Evolutionary conservation across 2,113 vertebrate genomes (phyloP), one percentile per base, ranked within the genome.

Genomic region (Dendropsophus ebraccatus): DNA sequence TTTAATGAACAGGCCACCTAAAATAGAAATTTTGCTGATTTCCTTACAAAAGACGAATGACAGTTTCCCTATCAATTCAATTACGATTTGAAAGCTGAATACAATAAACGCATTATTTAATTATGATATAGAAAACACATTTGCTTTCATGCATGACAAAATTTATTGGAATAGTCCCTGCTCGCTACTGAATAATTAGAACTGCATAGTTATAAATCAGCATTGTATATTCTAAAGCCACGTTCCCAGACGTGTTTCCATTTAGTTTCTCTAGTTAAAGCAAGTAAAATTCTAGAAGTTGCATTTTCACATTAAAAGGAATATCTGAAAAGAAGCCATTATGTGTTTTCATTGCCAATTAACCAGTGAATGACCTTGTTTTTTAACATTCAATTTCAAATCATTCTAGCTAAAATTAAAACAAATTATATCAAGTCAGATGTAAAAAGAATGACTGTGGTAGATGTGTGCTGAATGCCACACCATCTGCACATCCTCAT

Each of bases 401-500:
- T 84, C 56, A 30, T 76, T 50, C 72, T 76, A 23, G 37, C 54
- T 76, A 60, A 84, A 76, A 84, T 84, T 21, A 50, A 76, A 84
- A 84, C 41, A 76, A 84, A 84, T 84, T 9, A 75, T 84, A 84
- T 76, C 23, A 76, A 74, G 54, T 84, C 72, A 84, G 56, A 84
- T 84, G 73, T 62, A 84, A 76, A 84, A 56, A 84, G 56, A 65
- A 84, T 50, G 50, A 84, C 54, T 62, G 54, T 35, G 56, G 23
- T 62, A 49, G 72, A 84, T 74, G 54, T 76, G 83, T 50, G 73
- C 17, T 84, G 73, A 49, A 84, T 84, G 83, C 72, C 56, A 41
- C 56, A 74, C 83, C 83, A 84, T 84, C 83, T 84, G 83, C 83
- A 52, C 73, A 84, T 62, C 28, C 72, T 84, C 56, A 76, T 84